Evolutionary conservation across 2,888 invertebrate species (phyloP), one percentile per base, ranked within the genome.

Genomic region (Synergus itoensis): DNA sequence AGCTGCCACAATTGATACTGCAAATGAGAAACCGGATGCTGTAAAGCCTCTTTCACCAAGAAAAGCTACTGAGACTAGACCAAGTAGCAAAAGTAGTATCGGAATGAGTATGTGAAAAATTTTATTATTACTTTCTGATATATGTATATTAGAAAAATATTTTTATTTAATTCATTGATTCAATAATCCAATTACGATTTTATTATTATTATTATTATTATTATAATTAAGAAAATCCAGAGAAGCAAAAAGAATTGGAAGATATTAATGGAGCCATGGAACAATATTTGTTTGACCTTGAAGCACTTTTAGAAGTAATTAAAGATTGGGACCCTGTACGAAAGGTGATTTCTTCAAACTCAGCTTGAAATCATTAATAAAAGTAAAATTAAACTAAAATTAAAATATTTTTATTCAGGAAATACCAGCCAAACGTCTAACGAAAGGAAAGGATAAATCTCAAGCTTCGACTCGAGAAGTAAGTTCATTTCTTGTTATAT

Each of bases 251-350:
- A 77, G 36, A 21, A 14, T 11, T 73, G 7, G 76, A 64, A 40
- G 79, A 84, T 73, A 45, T 45, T 53, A 48, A 57, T 60, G 69
- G 63, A 14, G 78, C 79, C 16, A 85, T 88, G 82, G 80, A 85
- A 7, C 67, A 80, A 76, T 88, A 87, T 48, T 43, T 83, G 16
- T 76, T 18, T 36, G 85, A 79, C 11, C 83, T 89, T 0, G 77
- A 81, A 7, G 76, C 75, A 0, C 83, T 90, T 14, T 78, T 86
- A 21, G 78, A 83, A 7, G 62, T 87, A 3, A 80, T 89, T 18
- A 76, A 63, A 1, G 81, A 82, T 69, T 87, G 87, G 88, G 82
- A 89, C 82, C 81, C 83, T 0, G 41, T 75, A 9, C 80, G 43
- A 21, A 84, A 83, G 76, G 82, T 65, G 14, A 28, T 16, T 40